Evolutionary conservation across 2,113 vertebrate species (phyloP), one percentile per base, ranked within the genome.

Genomic region (Takifugu bimaculatus): DNA sequence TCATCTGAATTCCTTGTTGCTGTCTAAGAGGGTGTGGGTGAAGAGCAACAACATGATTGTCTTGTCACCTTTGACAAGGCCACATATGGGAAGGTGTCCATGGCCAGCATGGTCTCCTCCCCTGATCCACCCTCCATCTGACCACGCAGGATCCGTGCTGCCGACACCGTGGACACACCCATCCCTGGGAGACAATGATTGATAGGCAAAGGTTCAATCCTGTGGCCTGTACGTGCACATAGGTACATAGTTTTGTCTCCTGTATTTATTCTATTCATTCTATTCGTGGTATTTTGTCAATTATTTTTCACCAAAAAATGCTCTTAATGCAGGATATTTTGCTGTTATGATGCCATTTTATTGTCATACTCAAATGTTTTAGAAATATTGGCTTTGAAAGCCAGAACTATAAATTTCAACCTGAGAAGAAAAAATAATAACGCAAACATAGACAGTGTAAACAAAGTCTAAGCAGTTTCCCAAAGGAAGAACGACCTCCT

Each of bases 91-190:
- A 92, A 93, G 1, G 65, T 80, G 64, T 93, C 92, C 89, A 92
- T 92, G 53, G 91, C 76, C 52, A 93, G 77, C 56, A 83, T 6
- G 0, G 86, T 87, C 79, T 91, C 92, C 78, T 93, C 92, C 11
- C 92, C 92, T 1, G 81, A 76, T 2, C 45, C 42, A 2, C 86
- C 86, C 6, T 90, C 83, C 81, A 90, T 85, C 72, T 93, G 91
- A 28, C 92, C 92, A 61, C 78, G 68, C 60, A 92, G 78, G 39
- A 93, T 93, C 25, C 92, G 88, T 15, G 91, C 87, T 13, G 92
- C 92, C 2, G 92, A 88, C 52, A 93, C 91, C 0, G 92, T 93
- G 42, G 91, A 88, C 55, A 93, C 85, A 0, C 92, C 92, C 92
- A 93, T 93, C 14, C 92, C 92, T 93, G 77, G 1, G 35, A 45